A percentile compares a stretch with the other conserved stretches of the same genome.
phyloP scores from a whole-genome alignment of 2,888 invertebrate genomes.

The Melolontha melolontha region DNA sequence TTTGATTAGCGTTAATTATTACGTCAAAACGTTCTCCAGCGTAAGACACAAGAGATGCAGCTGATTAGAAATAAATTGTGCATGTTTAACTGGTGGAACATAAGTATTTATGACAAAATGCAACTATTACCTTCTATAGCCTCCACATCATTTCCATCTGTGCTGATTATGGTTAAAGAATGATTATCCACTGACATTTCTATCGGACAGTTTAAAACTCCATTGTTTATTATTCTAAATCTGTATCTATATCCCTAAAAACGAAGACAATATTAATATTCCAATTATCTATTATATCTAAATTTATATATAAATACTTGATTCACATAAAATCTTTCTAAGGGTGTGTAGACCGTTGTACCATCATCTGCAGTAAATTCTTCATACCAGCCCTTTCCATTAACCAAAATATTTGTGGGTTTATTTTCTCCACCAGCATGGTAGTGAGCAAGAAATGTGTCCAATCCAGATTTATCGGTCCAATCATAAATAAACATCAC shows the following conservation, averaged over 20 bases:
- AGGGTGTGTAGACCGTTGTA: slow-evolving; percentile 67
- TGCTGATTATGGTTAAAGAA: slow-evolving; percentile 79
- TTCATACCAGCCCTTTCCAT: slow-evolving; percentile 79
- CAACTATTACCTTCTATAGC: slow-evolving; percentile 75
- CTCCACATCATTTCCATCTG: slow-evolving; percentile 83
- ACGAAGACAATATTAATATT: slow-evolving; percentile 25
- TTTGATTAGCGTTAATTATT: slow-evolving; percentile 79
- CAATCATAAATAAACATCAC: slow-evolving; percentile 84
- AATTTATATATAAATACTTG: slow-evolving; percentile 69
- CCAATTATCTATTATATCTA: no score
- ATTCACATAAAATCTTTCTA: slow-evolving; percentile 75
- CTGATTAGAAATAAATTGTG: slow-evolving; percentile 56
- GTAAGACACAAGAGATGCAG: slow-evolving; percentile 79
- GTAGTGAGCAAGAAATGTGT: slow-evolving; percentile 85
- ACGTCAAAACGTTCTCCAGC: slow-evolving; percentile 93
- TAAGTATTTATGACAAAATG: no score
- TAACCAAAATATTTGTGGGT: slow-evolving; percentile 83
- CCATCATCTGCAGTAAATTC: slow-evolving; percentile 60
- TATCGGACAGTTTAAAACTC: slow-evolving; percentile 88
- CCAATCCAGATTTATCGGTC: slow-evolving; percentile 79
- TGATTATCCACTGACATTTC: slow-evolving; percentile 87
- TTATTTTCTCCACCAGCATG: slow-evolving; percentile 86
- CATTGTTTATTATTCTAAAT: slow-evolving; percentile 86
- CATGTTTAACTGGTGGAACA: no score
- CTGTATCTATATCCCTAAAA: slow-evolving; percentile 79